These are phyloP conservation scores for Zophobas atratus DNA, from an alignment of 1,140 invertebrate genomes.

Conservation along the genomic window DNA sequence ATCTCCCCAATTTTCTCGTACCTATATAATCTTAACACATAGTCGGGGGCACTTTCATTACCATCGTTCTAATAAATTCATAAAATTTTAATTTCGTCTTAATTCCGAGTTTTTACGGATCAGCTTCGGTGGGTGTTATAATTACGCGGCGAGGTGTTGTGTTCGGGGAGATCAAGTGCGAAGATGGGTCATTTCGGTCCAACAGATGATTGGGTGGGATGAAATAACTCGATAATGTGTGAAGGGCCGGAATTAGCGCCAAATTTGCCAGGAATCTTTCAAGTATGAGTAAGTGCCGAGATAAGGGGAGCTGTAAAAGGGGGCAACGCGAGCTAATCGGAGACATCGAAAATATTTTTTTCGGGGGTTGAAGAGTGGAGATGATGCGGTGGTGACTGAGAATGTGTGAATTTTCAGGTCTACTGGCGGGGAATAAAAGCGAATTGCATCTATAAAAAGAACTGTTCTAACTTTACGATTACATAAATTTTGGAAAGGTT, in stretches of 20 bases:
- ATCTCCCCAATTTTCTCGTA: constrained; percentile 27
- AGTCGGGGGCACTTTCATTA: constrained; percentile 11
- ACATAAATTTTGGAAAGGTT: not conserved
- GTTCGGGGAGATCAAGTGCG: constrained; percentile 24
- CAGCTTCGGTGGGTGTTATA: not conserved
- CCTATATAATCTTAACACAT: constrained; percentile 25
- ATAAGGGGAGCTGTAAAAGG: not conserved
- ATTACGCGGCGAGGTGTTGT: not conserved
- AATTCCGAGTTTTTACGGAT: constrained; percentile 19
- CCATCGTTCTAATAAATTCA: constrained; percentile 4
- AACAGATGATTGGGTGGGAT: constrained; percentile 23
- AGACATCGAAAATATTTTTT: too few relatives aligned
- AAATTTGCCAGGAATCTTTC: not conserved
- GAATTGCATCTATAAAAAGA: constrained; percentile 12
- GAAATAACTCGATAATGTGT: constrained; percentile 27
- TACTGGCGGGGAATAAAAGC: too few relatives aligned
- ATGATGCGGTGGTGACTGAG: too few relatives aligned
- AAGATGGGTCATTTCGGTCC: constrained; percentile 35
- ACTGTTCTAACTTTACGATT: not conserved
- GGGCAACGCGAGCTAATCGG: too few relatives aligned
- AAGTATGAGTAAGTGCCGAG: constrained; percentile 7
- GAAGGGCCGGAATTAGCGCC: constrained; percentile 3
- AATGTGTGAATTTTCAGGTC: too few relatives aligned
- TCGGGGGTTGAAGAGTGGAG: too few relatives aligned
- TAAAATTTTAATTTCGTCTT: constrained; percentile 36